Evolutionary conservation across 2,888 invertebrate genomes (phyloP), one percentile per base, ranked within the genome.

Genomic region (Brachypalpus laphriformis): DNA sequence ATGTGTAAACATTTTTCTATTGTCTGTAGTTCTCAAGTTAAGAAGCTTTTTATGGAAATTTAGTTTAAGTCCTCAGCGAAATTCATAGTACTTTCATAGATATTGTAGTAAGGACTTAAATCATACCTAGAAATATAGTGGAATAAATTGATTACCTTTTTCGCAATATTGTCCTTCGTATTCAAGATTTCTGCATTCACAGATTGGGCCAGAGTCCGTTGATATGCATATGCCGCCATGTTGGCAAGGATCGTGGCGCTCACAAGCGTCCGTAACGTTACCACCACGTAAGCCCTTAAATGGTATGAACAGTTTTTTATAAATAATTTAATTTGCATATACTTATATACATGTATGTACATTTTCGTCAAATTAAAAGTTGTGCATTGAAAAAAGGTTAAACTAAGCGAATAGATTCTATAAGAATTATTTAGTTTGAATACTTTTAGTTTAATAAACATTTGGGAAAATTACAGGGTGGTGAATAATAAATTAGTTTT

Each of bases 161-260:
- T 99, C 98, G 92, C 99, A 99, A 92, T 96, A 96, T 88, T 96
- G 95, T 31, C 99, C 99, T 91, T 97, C 97, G 91, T 96, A 98
- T 92, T 98, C 98, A 18, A 97, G 96, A 89, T 96, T 96, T 31
- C 97, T 94, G 91, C 99, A 99, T 93, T 99, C 98, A 93, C 99
- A 99, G 90, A 97, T 95, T 51, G 98, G 97, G 18, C 98, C 98
- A 87, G 96, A 96, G 92, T 99, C 98, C 3, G 98, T 98, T 88
- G 97, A 97, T 93, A 98, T 97, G 93, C 99, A 99, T 88, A 97
- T 96, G 14, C 98, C 99, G 3, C 97, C 97, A 90, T 99, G 97
- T 91, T 97, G 96, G 92, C 99, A 99, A 0, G 98, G 98, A 92
- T 98, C 97, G 70, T 96, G 95, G 0, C 96, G 94, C 91, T 97